Percentiles rank a stretch among this genome's conserved stretches.
These are phyloP conservation scores for Ecliptopera silaceata DNA, from an alignment of 2,888 invertebrate genomes.

Conservation along the genomic window DNA sequence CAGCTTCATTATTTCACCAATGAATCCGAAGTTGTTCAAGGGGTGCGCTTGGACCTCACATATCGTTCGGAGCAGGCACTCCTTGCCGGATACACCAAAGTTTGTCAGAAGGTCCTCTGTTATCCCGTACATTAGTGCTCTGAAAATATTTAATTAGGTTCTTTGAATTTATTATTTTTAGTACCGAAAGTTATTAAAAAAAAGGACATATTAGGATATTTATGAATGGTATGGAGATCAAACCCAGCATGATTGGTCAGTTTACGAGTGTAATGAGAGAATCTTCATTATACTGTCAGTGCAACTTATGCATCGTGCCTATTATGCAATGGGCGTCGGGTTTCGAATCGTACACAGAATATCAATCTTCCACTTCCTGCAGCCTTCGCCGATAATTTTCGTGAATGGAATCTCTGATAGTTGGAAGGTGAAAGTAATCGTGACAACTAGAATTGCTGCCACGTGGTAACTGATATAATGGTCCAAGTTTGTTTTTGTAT, in stretches of 20 bases:
- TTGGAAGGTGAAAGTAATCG: slow-evolving; percentile 65
- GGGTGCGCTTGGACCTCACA: slow-evolving; percentile 94
- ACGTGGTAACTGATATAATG: slow-evolving; percentile 40
- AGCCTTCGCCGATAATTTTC: slow-evolving; percentile 46
- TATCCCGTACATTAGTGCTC: slow-evolving; percentile 89
- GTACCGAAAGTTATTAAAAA: too few species aligned
- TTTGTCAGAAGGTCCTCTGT: slow-evolving; percentile 91
- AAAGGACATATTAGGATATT: too few species aligned
- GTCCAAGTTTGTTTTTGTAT: slow-evolving; percentile 38
- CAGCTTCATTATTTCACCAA: slow-evolving; percentile 91
- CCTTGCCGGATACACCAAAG: slow-evolving; percentile 92
- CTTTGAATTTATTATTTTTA: too few species aligned
- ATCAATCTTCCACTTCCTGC: slow-evolving; percentile 54
- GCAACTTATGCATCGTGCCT: slow-evolving; percentile 15
- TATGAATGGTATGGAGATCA: too few species aligned
- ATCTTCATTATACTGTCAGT: not conserved
- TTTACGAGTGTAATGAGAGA: not conserved
- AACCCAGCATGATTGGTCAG: too few species aligned
- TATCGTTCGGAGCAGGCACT: slow-evolving; percentile 91
- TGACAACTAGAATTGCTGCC: slow-evolving; percentile 40
- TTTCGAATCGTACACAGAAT: slow-evolving; percentile 55
- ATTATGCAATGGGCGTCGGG: slow-evolving; percentile 45
- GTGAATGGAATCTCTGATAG: slow-evolving; percentile 59
- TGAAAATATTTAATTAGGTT: too few species aligned
- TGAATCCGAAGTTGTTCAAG: slow-evolving; percentile 88